Evolutionary conservation across 1,140 invertebrate genomes (phyloP).

Genomic region (Planococcus citri): DNA sequence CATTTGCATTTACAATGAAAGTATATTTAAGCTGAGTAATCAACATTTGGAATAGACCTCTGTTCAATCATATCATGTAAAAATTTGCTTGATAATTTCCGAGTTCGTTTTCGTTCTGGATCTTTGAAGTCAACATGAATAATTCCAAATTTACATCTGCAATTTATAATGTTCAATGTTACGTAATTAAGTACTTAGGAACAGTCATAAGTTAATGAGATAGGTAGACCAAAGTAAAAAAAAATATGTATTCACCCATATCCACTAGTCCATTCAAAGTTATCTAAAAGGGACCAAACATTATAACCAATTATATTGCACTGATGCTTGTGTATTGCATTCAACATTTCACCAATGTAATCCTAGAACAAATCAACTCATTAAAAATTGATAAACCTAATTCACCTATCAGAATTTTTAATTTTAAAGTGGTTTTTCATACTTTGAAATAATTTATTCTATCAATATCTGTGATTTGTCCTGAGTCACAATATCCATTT

Average conservation of each 20-base stretch:
- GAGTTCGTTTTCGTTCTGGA: slow-evolving; percentile 46
- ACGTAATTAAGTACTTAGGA: neutral
- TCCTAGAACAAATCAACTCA: slow-evolving; percentile 36
- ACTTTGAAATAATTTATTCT: slow-evolving; percentile 43
- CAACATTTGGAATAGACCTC: neutral
- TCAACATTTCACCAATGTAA: slow-evolving; percentile 50
- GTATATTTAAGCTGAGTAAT: neutral
- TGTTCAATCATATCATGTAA: slow-evolving; percentile 33
- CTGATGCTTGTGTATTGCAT: slow-evolving; percentile 49
- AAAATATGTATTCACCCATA: slow-evolving; percentile 44
- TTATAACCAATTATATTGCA: slow-evolving; percentile 53
- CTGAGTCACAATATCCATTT: slow-evolving; percentile 39
- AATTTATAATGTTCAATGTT: slow-evolving; percentile 30
- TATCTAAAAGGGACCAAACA: slow-evolving; percentile 63
- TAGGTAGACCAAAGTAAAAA: neutral
- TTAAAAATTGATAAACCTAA: slow-evolving; percentile 15
- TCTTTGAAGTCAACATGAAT: slow-evolving; percentile 58
- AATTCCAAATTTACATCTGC: slow-evolving; percentile 55
- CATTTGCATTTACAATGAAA: too few relatives aligned
- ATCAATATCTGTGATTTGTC: slow-evolving; percentile 38
- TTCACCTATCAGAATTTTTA: neutral
- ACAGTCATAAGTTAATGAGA: neutral
- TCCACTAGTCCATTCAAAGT: slow-evolving; percentile 63
- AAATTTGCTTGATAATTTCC: slow-evolving; percentile 54
- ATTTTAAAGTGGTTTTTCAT: slow-evolving; percentile 9